Evolutionary conservation across 2,797 vertebrate genomes (phyloP), one percentile per base, ranked within the genome.

Genomic region (Sparidentex hasta): DNA sequence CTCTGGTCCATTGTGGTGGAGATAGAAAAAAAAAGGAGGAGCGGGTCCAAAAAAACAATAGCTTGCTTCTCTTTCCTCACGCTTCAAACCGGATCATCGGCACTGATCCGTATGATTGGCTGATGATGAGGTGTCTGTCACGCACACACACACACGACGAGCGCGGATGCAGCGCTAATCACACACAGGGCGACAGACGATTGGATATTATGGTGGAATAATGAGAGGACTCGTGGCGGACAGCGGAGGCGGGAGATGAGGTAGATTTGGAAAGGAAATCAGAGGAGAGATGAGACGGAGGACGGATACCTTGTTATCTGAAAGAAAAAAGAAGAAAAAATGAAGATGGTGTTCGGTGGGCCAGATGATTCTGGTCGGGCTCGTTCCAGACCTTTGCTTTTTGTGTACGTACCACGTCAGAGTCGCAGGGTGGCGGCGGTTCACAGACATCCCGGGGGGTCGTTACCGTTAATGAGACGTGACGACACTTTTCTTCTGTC

Each of bases 71-170:
- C 55, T 58, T 51, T 83, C 65, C 71, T 69, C 33, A 13, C 21
- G 29, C 63, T 75, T 23, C 65, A 67, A 33, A 61, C 75, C 23
- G 64, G 74, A 88, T 86, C 84, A 84, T 82, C 74, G 29, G 70
- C 87, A 66, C 79, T 89, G 91, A 93, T 92, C 87, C 85, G 71
- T 85, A 54, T 90, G 91, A 92, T 90, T 80, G 81, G 85, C 84
- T 87, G 82, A 80, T 84, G 84, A 90, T 88, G 85, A 89, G 82
- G 70, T 75, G 65, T 46, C 50, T 80, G 64, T 1, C 14, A 21
- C 44, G 11, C 67, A 56, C 73, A 80, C 71, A 69, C 38, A 46
- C 21, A 65, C 38, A 18, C 44, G 5, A 27, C 2, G 11, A 65
- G 59, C 68, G 13, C 68, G 71, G 76, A 78, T 59, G 64, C 56